Base-by-base conservation (phyloP, 2,888 invertebrate species). In the Hedychridium roseum region DNA sequence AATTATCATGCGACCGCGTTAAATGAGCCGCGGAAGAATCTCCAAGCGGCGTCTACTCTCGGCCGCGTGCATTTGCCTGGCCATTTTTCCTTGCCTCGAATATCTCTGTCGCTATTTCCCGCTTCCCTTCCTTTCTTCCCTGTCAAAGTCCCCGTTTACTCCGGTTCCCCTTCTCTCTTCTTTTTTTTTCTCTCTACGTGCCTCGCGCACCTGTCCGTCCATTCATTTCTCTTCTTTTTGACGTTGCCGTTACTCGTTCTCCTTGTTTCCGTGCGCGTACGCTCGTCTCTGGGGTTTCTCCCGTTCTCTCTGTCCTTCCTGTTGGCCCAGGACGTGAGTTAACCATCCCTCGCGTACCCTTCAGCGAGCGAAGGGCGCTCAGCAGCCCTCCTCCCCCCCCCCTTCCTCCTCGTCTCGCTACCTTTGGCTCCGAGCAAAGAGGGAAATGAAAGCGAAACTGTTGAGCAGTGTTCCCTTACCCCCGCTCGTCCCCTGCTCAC, bases 391-490 rank as follows among this genome's bases (percentile, higher is more conserved):
- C 54, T 49, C 48, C 52, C 50, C 48, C 48, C 43, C 51, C 37
- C 50, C 50, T 42, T 45, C 46, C 28, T 34, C 3, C 36, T 4
- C 36, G 4, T 46, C 43, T 55, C 53, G 57, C 67, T 63, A 64
- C 59, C 68, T 63, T 64, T 64, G 59, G 57, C 62, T 64, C 57
- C 66, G 68, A 66, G 70, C 64, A 68, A 71, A 71, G 70, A 73
- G 71, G 73, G 65, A 74, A 75, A 74, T 71, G 76, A 78, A 76
- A 76, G 74, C 73, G 74, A 78, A 78, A 76, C 76, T 74, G 74
- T 76, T 74, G 68, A 66, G 60, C 70, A 77, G 79, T 74, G 77
- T 74, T 73, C 74, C n/a, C n/a, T 70, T 68, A 61, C 66, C 62
- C 68, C 63, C 62, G n/a, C n/a, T n/a, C n/a, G n/a, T n/a, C n/a